Evolutionary conservation across 2,888 invertebrate genomes (phyloP), one percentile per base, ranked within the genome.

Genomic region (Zaprionus lineosus): DNA sequence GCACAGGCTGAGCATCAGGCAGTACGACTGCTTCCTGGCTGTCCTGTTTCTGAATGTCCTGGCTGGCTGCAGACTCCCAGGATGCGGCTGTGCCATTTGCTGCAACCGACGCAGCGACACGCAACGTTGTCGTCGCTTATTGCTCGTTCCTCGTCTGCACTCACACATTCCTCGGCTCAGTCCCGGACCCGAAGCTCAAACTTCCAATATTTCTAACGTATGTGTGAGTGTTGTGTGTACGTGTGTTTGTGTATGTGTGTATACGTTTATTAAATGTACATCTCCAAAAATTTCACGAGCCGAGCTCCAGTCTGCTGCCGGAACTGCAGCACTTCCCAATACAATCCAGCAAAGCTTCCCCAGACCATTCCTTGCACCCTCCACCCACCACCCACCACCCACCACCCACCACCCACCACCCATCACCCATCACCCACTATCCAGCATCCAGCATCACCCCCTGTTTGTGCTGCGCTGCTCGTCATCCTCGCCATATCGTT

Each of bases 251-350:
- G 31, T 31, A 24, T 43, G 28, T 50, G 14, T 41, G 52, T 44
- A 52, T 15, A 29, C 50, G 57, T 82, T 75, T 78, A 75, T 79
- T 82, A 78, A 79, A 75, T 75, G 68, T 76, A 67, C 57, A 72
- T 52, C 58, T 64, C 72, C 67, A 65, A 71, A 67, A 71, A 58
- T 58, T 40, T 46, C 57, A 65, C 66, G 36, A 41, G 29, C 52
- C 63, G 64, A 62, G 41, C 21, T 28, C 28, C 3, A 6, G 28
- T 3, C 2, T 28, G 19, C 28, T 4, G n/a, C 28, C n/a, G 7
- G n/a, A 28, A 6, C 28, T 28, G 9, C 28, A 19, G n/a, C n/a
- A n/a, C n/a, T n/a, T n/a, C n/a, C n/a, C n/a, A n/a, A n/a, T n/a
- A n/a, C n/a, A n/a, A n/a, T n/a, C n/a, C n/a, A n/a, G n/a, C n/a